Conservation (phyloP, 2,113 vertebrate genomes). For the Pterocles gutturalis region DNA sequence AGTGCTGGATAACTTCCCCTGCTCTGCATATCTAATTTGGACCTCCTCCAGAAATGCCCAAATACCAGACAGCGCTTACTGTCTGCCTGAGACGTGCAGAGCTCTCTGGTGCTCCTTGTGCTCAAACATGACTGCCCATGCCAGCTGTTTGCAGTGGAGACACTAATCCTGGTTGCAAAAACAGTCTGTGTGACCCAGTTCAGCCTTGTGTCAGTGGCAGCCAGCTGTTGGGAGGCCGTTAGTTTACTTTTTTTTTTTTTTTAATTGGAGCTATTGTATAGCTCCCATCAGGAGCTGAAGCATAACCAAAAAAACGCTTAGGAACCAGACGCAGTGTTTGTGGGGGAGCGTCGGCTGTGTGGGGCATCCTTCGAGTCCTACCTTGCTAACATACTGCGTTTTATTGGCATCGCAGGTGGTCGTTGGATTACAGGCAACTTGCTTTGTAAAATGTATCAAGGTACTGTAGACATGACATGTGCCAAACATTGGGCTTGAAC, state of each 20-base stretch:
- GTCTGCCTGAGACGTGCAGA: neutral
- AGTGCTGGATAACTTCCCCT: neutral
- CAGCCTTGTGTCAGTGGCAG: neutral
- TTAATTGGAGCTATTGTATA: neutral
- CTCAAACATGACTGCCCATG: accelerated
- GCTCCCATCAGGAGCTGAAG: neutral
- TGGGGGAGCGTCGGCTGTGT: neutral
- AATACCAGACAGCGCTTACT: neutral
- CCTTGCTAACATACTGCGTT: slow-evolving; percentile 51
- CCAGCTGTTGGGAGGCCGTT: neutral
- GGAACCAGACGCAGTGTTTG: neutral
- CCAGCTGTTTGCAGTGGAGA: neutral
- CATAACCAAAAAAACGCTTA: neutral
- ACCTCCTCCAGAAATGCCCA: neutral
- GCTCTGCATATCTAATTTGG: neutral
- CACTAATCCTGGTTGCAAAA: neutral
- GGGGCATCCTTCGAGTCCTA: slow-evolving; percentile 32
- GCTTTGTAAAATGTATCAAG: slow-evolving; percentile 66
- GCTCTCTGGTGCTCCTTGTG: neutral
- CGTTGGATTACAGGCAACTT: slow-evolving; percentile 59
- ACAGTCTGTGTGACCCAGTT: neutral
- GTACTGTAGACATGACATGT: slow-evolving; percentile 57
- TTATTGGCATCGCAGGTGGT: slow-evolving; percentile 62
- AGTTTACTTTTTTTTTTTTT: neutral
- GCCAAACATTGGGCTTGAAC: slow-evolving; percentile 60